These are phyloP conservation scores for Plecotus auritus DNA, from an alignment of 2,113 vertebrate genomes.

Conservation along the genomic window DNA sequence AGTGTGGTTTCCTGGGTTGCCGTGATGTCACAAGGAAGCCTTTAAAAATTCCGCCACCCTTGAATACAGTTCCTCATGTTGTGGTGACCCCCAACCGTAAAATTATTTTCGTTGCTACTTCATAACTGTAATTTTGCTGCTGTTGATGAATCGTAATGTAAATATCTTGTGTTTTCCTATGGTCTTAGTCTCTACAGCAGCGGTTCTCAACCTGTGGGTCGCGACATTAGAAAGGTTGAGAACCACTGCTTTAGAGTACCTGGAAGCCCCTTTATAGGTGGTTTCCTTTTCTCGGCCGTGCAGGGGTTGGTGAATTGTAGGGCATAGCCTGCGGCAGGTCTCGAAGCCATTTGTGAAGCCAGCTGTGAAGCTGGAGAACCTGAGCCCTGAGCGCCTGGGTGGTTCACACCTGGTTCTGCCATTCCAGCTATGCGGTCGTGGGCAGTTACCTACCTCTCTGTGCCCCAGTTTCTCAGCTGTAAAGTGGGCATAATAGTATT, in stretches of 20 bases:
- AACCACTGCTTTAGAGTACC: neutral
- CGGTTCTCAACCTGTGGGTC: too few relatives aligned
- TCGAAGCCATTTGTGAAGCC: neutral
- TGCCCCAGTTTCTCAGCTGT: neutral
- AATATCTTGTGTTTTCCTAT: too few relatives aligned
- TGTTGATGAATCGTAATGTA: too few relatives aligned
- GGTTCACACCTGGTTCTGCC: neutral
- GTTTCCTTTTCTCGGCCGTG: neutral
- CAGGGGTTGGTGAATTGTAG: neutral
- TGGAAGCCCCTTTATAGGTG: neutral
- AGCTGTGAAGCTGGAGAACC: neutral
- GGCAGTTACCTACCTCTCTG: neutral
- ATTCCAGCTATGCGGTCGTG: neutral
- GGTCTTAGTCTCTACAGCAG: too few relatives aligned
- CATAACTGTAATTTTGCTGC: too few relatives aligned
- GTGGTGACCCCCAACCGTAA: too few relatives aligned
- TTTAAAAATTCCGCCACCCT: neutral
- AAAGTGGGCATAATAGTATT: neutral
- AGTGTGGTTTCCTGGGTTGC: conserved; percentile 24
- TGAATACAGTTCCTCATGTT: too few relatives aligned
- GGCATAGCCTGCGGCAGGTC: neutral
- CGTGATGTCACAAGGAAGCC: conserved; percentile 25
- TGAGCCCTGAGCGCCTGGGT: too few relatives aligned
- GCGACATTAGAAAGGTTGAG: too few relatives aligned
- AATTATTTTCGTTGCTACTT: too few relatives aligned